A percentile compares a stretch with the other conserved stretches of the same genome.
Evolutionary conservation across 2,888 invertebrate species (phyloP).

Genomic region (Epicampocera succincta): DNA sequence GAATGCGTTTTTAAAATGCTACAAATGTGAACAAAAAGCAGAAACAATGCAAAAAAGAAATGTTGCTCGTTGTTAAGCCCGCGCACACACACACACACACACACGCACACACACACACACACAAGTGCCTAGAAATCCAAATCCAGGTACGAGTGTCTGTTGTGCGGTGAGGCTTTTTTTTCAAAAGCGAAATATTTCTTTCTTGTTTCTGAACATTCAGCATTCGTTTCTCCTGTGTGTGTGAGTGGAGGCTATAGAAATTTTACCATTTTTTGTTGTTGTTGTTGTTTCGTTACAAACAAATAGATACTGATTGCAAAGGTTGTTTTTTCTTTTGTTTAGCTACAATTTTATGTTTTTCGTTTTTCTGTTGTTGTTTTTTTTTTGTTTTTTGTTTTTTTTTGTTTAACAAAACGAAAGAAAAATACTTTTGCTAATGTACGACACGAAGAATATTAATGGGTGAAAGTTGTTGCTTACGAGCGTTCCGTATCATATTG

Average conservation of each 20-base stretch:
- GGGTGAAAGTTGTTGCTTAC: slow-evolving; percentile 79
- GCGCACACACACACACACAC: not conserved
- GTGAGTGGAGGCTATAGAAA: slow-evolving; percentile 23
- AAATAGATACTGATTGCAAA: slow-evolving; percentile 52
- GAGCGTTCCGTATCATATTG: slow-evolving; percentile 50
- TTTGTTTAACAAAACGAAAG: slow-evolving; percentile 36
- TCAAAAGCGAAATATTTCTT: slow-evolving; percentile 42
- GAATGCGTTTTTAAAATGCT: slow-evolving; percentile 33
- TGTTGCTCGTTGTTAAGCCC: slow-evolving; percentile 22
- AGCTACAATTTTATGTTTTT: slow-evolving; percentile 30
- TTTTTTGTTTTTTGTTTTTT: slow-evolving; percentile 35
- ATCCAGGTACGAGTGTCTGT: not conserved
- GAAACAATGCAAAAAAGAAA: slow-evolving; percentile 43
- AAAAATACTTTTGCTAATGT: slow-evolving; percentile 60
- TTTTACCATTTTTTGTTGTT: slow-evolving; percentile 12
- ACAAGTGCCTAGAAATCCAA: slow-evolving; percentile 18
- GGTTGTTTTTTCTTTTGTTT: slow-evolving; percentile 22
- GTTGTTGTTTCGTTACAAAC: slow-evolving; percentile 9
- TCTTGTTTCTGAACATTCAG: slow-evolving; percentile 40
- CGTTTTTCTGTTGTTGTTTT: slow-evolving; percentile 22
- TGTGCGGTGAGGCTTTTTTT: slow-evolving; percentile 14
- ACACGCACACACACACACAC: not conserved
- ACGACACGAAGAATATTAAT: slow-evolving; percentile 79
- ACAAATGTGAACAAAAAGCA: slow-evolving; percentile 34
- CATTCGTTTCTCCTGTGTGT: not conserved